phyloP scores from a whole-genome alignment of 2,888 invertebrate genomes.

The Phragmatobia fuliginosa region DNA sequence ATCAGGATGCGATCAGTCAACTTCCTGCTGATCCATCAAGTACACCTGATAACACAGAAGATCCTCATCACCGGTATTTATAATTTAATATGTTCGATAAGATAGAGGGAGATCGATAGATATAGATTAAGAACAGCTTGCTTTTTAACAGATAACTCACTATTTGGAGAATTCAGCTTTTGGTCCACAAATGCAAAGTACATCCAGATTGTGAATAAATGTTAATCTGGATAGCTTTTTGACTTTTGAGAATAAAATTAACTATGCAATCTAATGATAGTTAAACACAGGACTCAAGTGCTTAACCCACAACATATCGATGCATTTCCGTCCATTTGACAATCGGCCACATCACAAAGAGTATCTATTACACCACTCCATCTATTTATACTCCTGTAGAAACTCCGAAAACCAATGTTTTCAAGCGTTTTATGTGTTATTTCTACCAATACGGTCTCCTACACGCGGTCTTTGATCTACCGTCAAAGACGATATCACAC shows the following conservation, averaged over 20 bases:
- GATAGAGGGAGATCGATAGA: constrained; percentile 9
- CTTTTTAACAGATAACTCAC: background rate
- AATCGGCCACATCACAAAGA: constrained; percentile 34
- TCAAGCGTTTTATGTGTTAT: constrained; percentile 71
- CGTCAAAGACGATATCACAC: constrained; percentile 70
- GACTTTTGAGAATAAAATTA: background rate
- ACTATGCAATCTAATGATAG: background rate
- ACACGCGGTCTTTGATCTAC: constrained; percentile 76
- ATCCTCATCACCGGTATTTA: constrained; percentile 6
- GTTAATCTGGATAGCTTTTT: background rate
- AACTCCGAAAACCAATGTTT: constrained; percentile 62
- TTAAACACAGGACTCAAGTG: background rate
- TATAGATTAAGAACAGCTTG: background rate
- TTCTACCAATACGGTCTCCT: constrained; percentile 81
- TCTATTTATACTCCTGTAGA: constrained; percentile 53
- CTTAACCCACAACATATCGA: constrained; percentile 1
- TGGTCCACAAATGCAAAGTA: background rate
- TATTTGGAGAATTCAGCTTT: background rate
- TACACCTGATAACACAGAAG: constrained; percentile 50
- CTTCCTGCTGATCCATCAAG: constrained; percentile 55
- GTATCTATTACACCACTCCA: constrained; percentile 38
- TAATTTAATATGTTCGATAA: constrained; percentile 16
- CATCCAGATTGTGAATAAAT: background rate
- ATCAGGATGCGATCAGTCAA: constrained; percentile 58
- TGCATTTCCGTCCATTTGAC: constrained; percentile 7